Conservation (phyloP, 2,888 invertebrate species). For the Eristalis intricaria region DNA sequence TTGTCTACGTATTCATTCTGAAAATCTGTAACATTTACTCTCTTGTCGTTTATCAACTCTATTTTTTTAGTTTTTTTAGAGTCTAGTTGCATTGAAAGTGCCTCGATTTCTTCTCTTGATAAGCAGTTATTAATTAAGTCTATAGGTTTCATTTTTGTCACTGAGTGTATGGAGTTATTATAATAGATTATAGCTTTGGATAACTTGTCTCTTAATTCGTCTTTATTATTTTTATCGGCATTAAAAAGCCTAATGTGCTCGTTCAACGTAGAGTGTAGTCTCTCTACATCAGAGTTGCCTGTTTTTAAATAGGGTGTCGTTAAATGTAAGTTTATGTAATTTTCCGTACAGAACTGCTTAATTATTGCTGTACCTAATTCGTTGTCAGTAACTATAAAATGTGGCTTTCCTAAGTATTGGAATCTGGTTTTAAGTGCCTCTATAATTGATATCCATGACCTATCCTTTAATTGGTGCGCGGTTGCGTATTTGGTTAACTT, state of each 20-base stretch:
- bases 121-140: neutral
- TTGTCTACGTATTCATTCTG: neutral
- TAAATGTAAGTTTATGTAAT: neutral
- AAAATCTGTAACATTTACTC: neutral
- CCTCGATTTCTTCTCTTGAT: neutral
- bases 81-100: neutral
- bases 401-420: neutral
- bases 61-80: neutral
- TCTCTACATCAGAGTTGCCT: too few species aligned
- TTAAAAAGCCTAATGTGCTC: neutral
- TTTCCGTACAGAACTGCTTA: neutral
- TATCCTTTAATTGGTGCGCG: neutral
- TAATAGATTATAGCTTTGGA: neutral
- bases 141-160: neutral
- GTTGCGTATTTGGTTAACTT: neutral
- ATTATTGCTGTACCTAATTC: neutral
- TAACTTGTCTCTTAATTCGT: neutral
- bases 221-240: neutral
- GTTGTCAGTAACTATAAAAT: neutral
- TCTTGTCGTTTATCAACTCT: neutral
- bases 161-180: neutral
- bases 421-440: neutral
- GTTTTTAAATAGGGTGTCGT: too few species aligned
- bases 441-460: neutral
- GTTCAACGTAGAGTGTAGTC: too few species aligned